phyloP scores from a whole-genome alignment of 2,797 vertebrate species.

The Acipenser oxyrinchus region DNA sequence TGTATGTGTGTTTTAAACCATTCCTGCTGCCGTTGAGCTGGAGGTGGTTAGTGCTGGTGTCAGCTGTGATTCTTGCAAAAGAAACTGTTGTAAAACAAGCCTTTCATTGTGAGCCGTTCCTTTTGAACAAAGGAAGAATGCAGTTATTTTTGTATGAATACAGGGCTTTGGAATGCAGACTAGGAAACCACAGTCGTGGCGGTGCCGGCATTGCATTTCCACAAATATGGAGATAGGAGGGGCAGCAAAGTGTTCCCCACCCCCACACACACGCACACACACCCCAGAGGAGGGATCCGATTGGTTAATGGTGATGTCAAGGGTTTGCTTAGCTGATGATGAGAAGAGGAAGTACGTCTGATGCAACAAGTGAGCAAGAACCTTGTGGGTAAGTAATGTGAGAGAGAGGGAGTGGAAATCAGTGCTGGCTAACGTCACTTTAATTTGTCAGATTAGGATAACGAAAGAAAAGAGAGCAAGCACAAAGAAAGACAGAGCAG shows the following conservation, averaged over 20 bases:
- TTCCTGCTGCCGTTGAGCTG: background rate
- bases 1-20: background rate
- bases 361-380: constrained; percentile 48
- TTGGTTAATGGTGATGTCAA: constrained; percentile 55
- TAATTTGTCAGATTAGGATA: background rate
- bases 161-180: constrained; percentile 42
- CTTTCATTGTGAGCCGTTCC: constrained; percentile 40
- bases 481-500: too few relatives aligned
- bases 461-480: constrained; percentile 4
- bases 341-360: constrained; percentile 59
- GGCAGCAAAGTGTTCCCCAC: background rate
- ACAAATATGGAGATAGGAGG: background rate
- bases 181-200: constrained; percentile 13
- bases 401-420: background rate
- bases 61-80: constrained; percentile 45
- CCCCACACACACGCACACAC: constrained; percentile 32
- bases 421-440: background rate
- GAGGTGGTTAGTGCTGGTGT: constrained; percentile 9
- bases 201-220: background rate
- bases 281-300: constrained; percentile 39
- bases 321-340: constrained; percentile 23
- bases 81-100: constrained; percentile 44
- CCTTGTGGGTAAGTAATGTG: constrained; percentile 12
- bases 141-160: constrained; percentile 53
- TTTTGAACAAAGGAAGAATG: constrained; percentile 18